Conservation (phyloP, 2,797 vertebrate genomes). For the Rhadinocentrus ornatus region DNA sequence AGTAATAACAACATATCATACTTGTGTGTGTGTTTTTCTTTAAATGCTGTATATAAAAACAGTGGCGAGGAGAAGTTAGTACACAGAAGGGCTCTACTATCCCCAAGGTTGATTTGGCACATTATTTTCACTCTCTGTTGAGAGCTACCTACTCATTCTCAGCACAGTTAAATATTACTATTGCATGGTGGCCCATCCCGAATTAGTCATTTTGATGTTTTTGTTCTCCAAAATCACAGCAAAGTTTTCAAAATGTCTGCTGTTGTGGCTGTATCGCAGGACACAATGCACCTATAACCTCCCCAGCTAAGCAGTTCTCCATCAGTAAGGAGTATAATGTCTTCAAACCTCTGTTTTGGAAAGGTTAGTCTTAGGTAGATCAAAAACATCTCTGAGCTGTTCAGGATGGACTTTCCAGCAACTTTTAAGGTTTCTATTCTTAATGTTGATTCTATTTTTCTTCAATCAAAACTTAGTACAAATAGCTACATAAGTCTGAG, state of each 20-base stretch:
- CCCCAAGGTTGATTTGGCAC: slow-evolving; percentile 84
- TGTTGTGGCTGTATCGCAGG: slow-evolving; percentile 20
- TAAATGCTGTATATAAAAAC: slow-evolving; percentile 81
- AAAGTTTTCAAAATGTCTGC: slow-evolving; percentile 23
- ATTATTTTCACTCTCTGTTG: slow-evolving; percentile 65
- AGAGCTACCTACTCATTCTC: slow-evolving; percentile 69
- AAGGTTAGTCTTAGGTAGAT: slow-evolving; percentile 45
- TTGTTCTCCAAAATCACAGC: slow-evolving; percentile 27
- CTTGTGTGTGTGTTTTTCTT: slow-evolving; percentile 71
- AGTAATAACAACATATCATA: slow-evolving; percentile 81
- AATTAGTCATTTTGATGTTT: slow-evolving; percentile 33
- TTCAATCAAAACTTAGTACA: slow-evolving; percentile 76
- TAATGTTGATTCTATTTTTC: slow-evolving; percentile 42
- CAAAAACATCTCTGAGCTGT: slow-evolving; percentile 29
- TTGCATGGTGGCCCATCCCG: slow-evolving; percentile 68
- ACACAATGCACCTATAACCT: slow-evolving; percentile 19
- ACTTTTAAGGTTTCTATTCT: slow-evolving; percentile 64
- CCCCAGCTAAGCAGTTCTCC: slow-evolving; percentile 5
- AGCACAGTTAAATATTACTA: slow-evolving; percentile 62
- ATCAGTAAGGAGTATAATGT: slow-evolving; percentile 3
- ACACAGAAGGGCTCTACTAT: slow-evolving; percentile 78
- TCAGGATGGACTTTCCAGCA: slow-evolving; percentile 63
- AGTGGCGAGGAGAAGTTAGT: slow-evolving; percentile 75
- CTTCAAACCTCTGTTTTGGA: background rate
- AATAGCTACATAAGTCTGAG: slow-evolving; percentile 81